Evolutionary conservation across 2,797 vertebrate genomes (phyloP).

Genomic region (Zenarchopterus dispar): DNA sequence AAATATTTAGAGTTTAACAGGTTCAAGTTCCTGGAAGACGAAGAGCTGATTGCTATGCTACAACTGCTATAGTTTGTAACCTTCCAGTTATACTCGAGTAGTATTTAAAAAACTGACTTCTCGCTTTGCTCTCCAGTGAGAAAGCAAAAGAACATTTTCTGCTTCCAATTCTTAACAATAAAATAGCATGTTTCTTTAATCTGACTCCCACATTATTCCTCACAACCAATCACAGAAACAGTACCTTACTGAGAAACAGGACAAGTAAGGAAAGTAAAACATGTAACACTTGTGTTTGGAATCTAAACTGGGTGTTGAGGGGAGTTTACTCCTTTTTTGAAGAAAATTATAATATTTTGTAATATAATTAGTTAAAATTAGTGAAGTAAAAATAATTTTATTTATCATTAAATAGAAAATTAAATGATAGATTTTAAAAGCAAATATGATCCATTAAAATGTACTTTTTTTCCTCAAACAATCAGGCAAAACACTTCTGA

Average conservation of each 20-base stretch:
- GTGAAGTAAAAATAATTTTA: too few species aligned
- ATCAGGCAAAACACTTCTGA: too few species aligned
- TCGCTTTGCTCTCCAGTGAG: conserved; percentile 54
- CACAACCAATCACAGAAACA: conserved; percentile 68
- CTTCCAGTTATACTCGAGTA: conserved; percentile 60
- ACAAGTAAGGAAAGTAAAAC: conserved; percentile 74
- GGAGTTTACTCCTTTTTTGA: not conserved
- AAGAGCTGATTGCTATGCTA: conserved; percentile 51
- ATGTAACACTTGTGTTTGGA: conserved; percentile 62
- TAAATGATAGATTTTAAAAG: too few species aligned
- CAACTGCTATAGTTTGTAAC: conserved; percentile 48
- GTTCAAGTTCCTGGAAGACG: conserved; percentile 50
- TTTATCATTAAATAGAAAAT: too few species aligned
- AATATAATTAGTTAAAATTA: too few species aligned
- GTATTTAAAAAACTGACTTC: conserved; percentile 57
- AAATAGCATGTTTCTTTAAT: conserved; percentile 27
- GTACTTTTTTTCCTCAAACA: too few species aligned
- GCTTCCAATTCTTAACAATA: conserved; percentile 65
- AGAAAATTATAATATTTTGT: too few species aligned
- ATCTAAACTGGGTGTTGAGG: conserved; percentile 49
- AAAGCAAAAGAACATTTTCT: conserved; percentile 61
- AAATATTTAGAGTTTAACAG: conserved; percentile 62
- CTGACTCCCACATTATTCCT: conserved; percentile 63
- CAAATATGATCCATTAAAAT: too few species aligned
- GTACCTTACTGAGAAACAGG: conserved; percentile 66